Evolutionary conservation across 2,888 invertebrate genomes (phyloP).

Genomic region (Pseudococcus viburni): DNA sequence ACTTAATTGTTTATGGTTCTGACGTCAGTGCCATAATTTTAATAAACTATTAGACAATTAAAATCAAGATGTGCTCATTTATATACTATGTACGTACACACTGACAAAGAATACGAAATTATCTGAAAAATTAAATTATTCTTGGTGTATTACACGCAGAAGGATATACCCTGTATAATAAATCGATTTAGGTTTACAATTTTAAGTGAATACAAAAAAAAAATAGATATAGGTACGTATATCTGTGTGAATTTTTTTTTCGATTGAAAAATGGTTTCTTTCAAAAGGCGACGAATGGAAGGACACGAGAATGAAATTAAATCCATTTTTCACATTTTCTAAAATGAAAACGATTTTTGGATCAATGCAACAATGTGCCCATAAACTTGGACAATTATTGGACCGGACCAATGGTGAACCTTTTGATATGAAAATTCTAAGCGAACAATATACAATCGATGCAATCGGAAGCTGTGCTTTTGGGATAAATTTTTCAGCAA

Average conservation of each 20-base stretch:
- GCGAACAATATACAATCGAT: not conserved
- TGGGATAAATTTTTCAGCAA: not conserved
- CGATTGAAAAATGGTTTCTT: not conserved
- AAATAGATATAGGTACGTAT: no score
- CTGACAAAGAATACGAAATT: no score
- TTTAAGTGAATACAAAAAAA: no score
- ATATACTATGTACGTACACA: no score
- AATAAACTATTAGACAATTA: no score
- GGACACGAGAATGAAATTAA: not conserved
- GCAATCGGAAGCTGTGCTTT: slow-evolving; percentile 2
- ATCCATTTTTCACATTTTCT: not conserved
- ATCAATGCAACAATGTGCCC: not conserved
- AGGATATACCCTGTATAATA: no score
- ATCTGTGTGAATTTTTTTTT: not conserved
- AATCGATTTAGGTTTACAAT: no score
- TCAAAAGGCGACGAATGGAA: not conserved
- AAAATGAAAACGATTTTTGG: not conserved
- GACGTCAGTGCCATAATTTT: no score
- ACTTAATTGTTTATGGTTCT: no score
- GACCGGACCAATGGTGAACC: not conserved
- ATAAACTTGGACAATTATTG: not conserved
- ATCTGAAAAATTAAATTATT: no score
- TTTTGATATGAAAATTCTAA: not conserved
- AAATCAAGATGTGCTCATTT: no score
- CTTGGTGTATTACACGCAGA: no score